These are phyloP conservation scores for Melikaiella ostensackeni DNA, from an alignment of 2,888 invertebrate genomes.

Conservation along the genomic window DNA sequence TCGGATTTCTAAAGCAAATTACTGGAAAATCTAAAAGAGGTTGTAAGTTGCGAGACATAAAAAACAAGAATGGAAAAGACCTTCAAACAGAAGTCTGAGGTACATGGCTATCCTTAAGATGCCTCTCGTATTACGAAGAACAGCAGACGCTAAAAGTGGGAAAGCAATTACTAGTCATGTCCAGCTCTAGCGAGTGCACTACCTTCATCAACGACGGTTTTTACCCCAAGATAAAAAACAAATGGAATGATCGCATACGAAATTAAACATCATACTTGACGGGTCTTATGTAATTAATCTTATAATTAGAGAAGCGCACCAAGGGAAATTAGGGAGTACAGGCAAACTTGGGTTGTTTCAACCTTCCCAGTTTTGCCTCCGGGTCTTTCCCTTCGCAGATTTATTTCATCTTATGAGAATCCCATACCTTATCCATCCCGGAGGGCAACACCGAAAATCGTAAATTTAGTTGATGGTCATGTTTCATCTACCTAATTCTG, in stretches of 20 bases:
- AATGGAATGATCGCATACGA: slow-evolving; percentile 29
- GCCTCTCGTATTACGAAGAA: slow-evolving; percentile 5
- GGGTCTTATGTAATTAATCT: slow-evolving; percentile 60
- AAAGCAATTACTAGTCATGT: slow-evolving; percentile 24
- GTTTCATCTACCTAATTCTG: not conserved
- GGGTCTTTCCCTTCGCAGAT: slow-evolving; percentile 3
- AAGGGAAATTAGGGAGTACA: slow-evolving; percentile 57
- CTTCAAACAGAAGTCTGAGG: not conserved
- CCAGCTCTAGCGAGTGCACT: not conserved
- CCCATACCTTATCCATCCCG: not conserved
- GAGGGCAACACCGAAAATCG: too few relatives aligned
- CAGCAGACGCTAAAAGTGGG: not conserved
- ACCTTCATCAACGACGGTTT: not conserved
- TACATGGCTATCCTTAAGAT: slow-evolving; percentile 17
- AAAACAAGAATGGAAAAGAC: not conserved
- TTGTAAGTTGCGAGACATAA: not conserved
- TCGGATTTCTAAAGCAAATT: not conserved
- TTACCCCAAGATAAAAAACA: slow-evolving; percentile 17
- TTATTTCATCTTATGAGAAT: slow-evolving; percentile 1
- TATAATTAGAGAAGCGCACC: slow-evolving; percentile 60
- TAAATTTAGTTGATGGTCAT: too few relatives aligned
- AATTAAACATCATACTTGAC: slow-evolving; percentile 34
- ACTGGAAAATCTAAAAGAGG: not conserved
- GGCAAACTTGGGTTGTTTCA: slow-evolving; percentile 45
- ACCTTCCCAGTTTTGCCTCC: slow-evolving; percentile 24